phyloP scores from a whole-genome alignment of 2,888 invertebrate genomes.

The Morpho helenor region DNA sequence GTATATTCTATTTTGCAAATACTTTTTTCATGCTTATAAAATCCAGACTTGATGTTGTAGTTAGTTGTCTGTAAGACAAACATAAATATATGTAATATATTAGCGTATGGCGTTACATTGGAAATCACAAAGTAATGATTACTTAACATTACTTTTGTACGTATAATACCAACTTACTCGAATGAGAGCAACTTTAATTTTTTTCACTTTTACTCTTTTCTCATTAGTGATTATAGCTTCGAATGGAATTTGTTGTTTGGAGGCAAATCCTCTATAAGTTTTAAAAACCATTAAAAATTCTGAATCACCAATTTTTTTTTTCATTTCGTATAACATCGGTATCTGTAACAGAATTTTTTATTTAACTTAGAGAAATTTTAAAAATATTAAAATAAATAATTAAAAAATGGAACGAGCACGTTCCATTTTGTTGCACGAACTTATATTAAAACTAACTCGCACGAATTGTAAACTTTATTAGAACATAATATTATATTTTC shows the following conservation, averaged over 20 bases:
- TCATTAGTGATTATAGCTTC: slow-evolving; percentile 52
- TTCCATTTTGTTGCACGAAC: background rate
- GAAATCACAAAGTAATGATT: background rate
- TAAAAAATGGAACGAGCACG: background rate
- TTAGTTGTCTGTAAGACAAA: slow-evolving; percentile 50
- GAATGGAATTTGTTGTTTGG: slow-evolving; percentile 52
- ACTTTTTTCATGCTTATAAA: slow-evolving; percentile 47
- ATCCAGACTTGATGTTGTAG: slow-evolving; percentile 51
- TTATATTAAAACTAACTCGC: background rate
- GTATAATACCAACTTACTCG: slow-evolving; percentile 42
- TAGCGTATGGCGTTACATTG: no score
- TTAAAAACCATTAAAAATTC: slow-evolving; percentile 44
- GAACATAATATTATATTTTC: no score
- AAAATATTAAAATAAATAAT: background rate
- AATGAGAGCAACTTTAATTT: slow-evolving; percentile 45
- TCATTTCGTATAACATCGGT: slow-evolving; percentile 43
- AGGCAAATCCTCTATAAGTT: slow-evolving; percentile 53
- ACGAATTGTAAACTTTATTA: no score
- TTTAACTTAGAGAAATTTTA: slow-evolving; percentile 9
- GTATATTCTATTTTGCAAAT: slow-evolving; percentile 42
- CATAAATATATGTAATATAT: background rate
- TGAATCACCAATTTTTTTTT: slow-evolving; percentile 45
- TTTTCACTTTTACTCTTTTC: slow-evolving; percentile 46
- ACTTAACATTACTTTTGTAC: background rate
- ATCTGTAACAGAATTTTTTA: slow-evolving; percentile 37